Evolutionary conservation across 2,888 invertebrate species (phyloP), one percentile per base, ranked within the genome.

Genomic region (Caenorhabditis sp.): DNA sequence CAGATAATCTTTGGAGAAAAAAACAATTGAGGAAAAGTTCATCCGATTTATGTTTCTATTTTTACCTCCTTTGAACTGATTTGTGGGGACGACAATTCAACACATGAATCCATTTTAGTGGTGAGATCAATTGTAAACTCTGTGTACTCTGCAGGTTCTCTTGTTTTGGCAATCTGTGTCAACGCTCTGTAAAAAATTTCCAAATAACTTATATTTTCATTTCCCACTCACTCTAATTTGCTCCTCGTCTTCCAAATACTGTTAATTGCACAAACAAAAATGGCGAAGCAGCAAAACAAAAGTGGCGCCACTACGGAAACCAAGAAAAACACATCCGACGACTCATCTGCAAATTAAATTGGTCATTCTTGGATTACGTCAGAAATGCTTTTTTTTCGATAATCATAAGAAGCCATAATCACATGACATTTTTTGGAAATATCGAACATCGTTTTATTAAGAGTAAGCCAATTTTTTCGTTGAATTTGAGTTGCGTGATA

Each of bases 271-370:
- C 82, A 82, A 23, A 80, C 69, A 65, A 82, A 80, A 26, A 82
- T 82, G 31, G 82, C 82, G 53, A 82, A 80, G 52, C 82, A 82
- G 74, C 82, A 78, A 63, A 82, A 76, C 27, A 82, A 53, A 20
- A 82, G 74, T 12, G 82, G 82, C 12, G 77, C 74, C 14, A 82
- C 80, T 7, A 82, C 80, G 7, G 77, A 78, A 5, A 79, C 71
- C 59, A 77, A 64, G 62, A 81, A 79, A 66, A 79, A 77, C 53
- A 81, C 68, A 53, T 81, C 81, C n/a, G 81, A 75, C 0, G 67
- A 59, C 14, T 77, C 75, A 38, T 76, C 76, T 75, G 64, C 59
- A 75, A 63, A 38, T 17, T 12, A 56, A 58, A 36, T 43, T 17
- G 17, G 17, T 43, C 43, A 43, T 3, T n/a, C n/a, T n/a, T n/a